Base-by-base conservation (phyloP, 2,888 invertebrate species). In the Heliconius charithonia region DNA sequence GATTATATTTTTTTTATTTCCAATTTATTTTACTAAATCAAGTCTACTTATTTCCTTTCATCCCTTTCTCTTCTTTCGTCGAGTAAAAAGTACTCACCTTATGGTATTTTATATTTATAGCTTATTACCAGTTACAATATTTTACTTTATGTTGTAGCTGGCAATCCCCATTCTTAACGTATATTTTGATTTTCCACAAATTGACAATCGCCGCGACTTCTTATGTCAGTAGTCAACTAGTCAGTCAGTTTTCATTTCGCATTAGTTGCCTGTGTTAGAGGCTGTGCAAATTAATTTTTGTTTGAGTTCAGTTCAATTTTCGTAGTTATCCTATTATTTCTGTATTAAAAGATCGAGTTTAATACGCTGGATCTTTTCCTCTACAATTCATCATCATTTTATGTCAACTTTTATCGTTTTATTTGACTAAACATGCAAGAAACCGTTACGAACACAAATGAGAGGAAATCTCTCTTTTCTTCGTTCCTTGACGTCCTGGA, bases 391-490 rank as follows among this genome's bases (percentile, higher is more conserved):
- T 37, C 19, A 56, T 25, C n/a, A 37, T 41, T 29, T 65, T 76
- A 59, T 76, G 29, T 75, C 29, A 80, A 62, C 51, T 71, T n/a
- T 75, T 27, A n/a, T 37, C 29, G 77, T 70, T 71, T 81, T 81
- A 51, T 32, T 78, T 79, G 75, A 78, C 67, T 79, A 80, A 86
- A 84, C 88, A 94, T 94, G 94, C 92, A 94, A 91, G 94, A 94
- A 92, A 93, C 94, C 93, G 94, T 94, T 94, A 93, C 90, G 84
- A 94, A 90, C 85, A 86, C 90, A 83, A 91, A 86, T 85, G 93
- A 94, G 86, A 88, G 88, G 85, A 93, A 93, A 91, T 92, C 94
- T 75, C 84, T 95, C 82, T 92, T 94, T 89, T 92, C 93, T 63
- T 92, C 94, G 29, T 90, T 93, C 81, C 85, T 95, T 85, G 93